Evolutionary conservation across 2,113 vertebrate genomes (phyloP), one percentile per base, ranked within the genome.

Genomic region (Benitochromis conjunctus): DNA sequence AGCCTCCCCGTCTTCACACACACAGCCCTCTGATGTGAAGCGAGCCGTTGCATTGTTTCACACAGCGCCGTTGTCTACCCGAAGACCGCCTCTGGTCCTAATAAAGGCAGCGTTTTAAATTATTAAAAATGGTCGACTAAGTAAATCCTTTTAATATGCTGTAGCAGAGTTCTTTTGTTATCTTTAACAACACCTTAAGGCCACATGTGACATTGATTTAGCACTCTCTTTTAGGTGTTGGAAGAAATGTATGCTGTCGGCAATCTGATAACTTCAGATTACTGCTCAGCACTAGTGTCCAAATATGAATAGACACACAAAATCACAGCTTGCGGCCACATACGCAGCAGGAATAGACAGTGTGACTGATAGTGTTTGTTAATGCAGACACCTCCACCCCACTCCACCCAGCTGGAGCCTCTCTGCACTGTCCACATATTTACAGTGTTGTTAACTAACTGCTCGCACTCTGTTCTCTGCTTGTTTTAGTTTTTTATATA

Each of bases 301-400:
- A 51, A 74, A 74, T 74, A 74, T 7, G 69, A 74, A 29, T 51
- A 51, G 41, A 74, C 41, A 74, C 21, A 74, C 66, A 51, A 48
- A n/a, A 9, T 19, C 18, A 31, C 31, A 57, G 76, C 43, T 83
- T 34, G 43, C 16, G 26, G 24, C 36, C 16, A 16, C 26, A 57
- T 5, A 10, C 58, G 29, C 85, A 77, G 80, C 8, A 19, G 64
- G 53, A 19, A 58, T 29, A 18, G 14, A 31, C 76, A 76, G 55
- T 57, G 48, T 86, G 82, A 90, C 58, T 64, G 82, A 91, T 90
- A 1, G 48, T 92, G 64, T 91, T 88, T 89, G 86, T 86, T 79
- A 82, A 86, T 60, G 82, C 36, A 56, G 84, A 80, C 81, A 66
- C 62, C 76, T 78, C 43, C 41, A 12, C 34, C 34, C 16, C 69